Evolutionary conservation across 1,140 invertebrate species (phyloP), one percentile per base, ranked within the genome.

Genomic region (Magallana ariakensis): DNA sequence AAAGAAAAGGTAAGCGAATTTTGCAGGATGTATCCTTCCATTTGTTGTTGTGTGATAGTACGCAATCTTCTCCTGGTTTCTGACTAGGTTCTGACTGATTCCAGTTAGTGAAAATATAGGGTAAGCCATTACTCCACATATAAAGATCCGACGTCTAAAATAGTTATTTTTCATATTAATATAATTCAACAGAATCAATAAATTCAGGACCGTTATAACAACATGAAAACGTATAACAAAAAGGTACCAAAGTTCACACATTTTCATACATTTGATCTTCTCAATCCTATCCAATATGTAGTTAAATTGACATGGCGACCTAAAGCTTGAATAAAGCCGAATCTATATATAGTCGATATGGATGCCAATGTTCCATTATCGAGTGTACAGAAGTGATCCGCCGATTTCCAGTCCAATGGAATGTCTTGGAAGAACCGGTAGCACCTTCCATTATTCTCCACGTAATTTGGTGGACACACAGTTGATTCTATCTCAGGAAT

Each of bases 31-130:
- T 33, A 22, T 75, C 66, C 22, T 75, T 19, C 66, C 66, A 75
- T 75, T 75, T 75, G 66, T 75, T 75, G 66, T 75, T 13, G 15
- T 75, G 66, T 10, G 66, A 75, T 75, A 75, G 22, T 5, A 75
- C 66, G 22, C 66, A 75, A 10, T 75, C 66, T 13, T 75, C 19
- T 9, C 66, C 66, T 75, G 22, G 66, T 75, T 22, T 75, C 66
- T 75, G 66, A 10, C 22, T 26, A 4, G 66, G 66, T 75, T 75
- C 66, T 10, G 66, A 75, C 66, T 33, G 19, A 26, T 75, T 75
- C 66, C 66, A 75, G 22, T 75, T 33, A 22, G 66, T 13, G 5
- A 26, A 75, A 33, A 75, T 19, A 13, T 75, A 75, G 9, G 66
- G 22, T 13, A 75, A 10, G 22, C 66, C 66, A 75, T 75, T 75